Conservation (phyloP, 2,797 vertebrate species). For the Sebastes dallii region DNA sequence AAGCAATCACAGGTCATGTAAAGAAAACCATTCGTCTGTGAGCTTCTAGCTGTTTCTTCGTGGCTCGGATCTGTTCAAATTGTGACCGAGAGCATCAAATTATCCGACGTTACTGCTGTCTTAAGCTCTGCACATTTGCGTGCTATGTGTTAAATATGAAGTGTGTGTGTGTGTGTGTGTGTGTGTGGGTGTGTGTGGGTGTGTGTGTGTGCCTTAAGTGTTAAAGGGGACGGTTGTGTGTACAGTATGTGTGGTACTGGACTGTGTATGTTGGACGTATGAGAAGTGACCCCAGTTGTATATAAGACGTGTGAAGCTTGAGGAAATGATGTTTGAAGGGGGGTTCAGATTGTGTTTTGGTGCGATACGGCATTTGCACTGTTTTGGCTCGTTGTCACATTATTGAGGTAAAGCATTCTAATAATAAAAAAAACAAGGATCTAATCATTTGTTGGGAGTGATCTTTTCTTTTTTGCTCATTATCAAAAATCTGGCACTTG, state of each 20-base stretch:
- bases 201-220: slow-evolving; percentile 63
- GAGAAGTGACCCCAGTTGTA: slow-evolving; percentile 55
- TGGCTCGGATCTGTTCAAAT: slow-evolving; percentile 6
- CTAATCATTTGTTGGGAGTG: neutral
- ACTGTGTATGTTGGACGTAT: slow-evolving; percentile 28
- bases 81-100: slow-evolving; percentile 19
- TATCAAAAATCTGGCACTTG: neutral
- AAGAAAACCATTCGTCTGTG: slow-evolving; percentile 51
- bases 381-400: slow-evolving; percentile 69
- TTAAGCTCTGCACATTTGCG: slow-evolving; percentile 59
- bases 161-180: slow-evolving; percentile 45
- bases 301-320: slow-evolving; percentile 46
- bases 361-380: slow-evolving; percentile 64
- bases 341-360: slow-evolving; percentile 33
- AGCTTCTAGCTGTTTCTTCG: slow-evolving; percentile 36
- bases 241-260: slow-evolving; percentile 40
- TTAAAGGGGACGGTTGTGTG: slow-evolving; percentile 53
- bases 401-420: slow-evolving; percentile 76
- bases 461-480: neutral
- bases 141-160: slow-evolving; percentile 55
- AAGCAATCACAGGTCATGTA: slow-evolving; percentile 44
- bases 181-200: slow-evolving; percentile 59
- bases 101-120: slow-evolving; percentile 55
- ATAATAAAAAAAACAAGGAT: slow-evolving; percentile 62
- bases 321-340: slow-evolving; percentile 32